A percentile compares a stretch with the other conserved stretches of the same genome.
Conservation (phyloP, 2,888 invertebrate genomes). For the Tachina fera region DNA sequence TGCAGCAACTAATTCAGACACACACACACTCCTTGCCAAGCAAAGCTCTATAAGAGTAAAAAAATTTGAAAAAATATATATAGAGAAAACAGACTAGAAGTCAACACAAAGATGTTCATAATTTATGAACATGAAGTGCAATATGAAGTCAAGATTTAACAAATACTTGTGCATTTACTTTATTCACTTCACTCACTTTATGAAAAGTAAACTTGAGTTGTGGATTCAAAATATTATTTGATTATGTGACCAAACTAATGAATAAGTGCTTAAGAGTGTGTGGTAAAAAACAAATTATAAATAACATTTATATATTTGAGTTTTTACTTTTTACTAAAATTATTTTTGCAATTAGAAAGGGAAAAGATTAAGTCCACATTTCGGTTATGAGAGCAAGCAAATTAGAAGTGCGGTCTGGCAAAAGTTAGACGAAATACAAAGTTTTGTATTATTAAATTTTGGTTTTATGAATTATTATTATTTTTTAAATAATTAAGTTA, state of each 20-base stretch:
- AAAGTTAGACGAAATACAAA: not conserved
- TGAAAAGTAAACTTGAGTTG: constrained; percentile 52
- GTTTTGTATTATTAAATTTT: no score
- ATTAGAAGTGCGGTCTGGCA: not conserved
- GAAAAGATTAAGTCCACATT: not conserved
- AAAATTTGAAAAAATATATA: not conserved
- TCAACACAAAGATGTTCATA: constrained; percentile 70
- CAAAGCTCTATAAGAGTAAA: not conserved
- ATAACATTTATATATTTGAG: constrained; percentile 16
- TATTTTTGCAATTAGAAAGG: not conserved
- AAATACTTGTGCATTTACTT: constrained; percentile 47
- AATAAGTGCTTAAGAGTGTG: constrained; percentile 40
- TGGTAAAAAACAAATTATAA: constrained; percentile 32
- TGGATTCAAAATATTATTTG: constrained; percentile 56
- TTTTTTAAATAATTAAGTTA: no score
- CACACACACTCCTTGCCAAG: not conserved
- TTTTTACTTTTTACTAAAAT: not conserved
- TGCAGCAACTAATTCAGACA: constrained; percentile 14
- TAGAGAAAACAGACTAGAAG: constrained; percentile 38
- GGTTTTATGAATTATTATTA: no score
- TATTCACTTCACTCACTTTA: constrained; percentile 39
- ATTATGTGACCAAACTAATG: constrained; percentile 61
- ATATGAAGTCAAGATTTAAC: constrained; percentile 55
- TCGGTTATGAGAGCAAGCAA: not conserved
- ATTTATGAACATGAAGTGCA: constrained; percentile 63